Evolutionary conservation across 2,888 invertebrate species (phyloP).

Genomic region (Eurytoma adleriae): DNA sequence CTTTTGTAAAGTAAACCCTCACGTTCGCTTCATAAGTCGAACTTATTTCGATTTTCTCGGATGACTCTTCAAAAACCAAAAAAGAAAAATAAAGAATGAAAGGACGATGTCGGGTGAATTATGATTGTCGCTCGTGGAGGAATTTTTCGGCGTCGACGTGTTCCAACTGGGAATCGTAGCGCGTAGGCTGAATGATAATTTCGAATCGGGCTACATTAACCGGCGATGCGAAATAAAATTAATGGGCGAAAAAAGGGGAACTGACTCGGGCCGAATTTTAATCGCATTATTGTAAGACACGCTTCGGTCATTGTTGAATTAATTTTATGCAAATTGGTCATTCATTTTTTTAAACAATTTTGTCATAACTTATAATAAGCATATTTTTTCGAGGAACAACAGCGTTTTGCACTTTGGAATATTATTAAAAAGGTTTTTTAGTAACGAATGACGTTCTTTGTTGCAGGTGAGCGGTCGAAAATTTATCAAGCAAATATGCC

Average conservation of each 20-base stretch:
- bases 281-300: background rate
- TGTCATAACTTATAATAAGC: too few species aligned
- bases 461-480: background rate
- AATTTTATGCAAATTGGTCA: background rate
- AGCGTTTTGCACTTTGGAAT: too few species aligned
- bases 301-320: conserved; percentile 1
- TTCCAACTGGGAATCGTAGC: conserved; percentile 35
- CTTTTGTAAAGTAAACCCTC: too few species aligned
- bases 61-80: conserved; percentile 39
- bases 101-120: conserved; percentile 33
- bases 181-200: conserved; percentile 48
- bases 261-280: conserved; percentile 19
- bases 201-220: conserved; percentile 25
- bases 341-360: background rate
- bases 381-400: too few species aligned
- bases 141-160: conserved; percentile 43
- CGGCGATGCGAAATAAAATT: conserved; percentile 35
- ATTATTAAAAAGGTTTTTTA: too few species aligned
- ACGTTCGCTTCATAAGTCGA: background rate
- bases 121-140: conserved; percentile 44
- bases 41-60: conserved; percentile 42
- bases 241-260: conserved; percentile 15
- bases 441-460: background rate
- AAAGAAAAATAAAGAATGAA: background rate
- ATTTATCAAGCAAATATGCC: background rate